Base-by-base conservation (phyloP, 37 sponge, comb jelly and placozoan species). In the Beroe forskalii region DNA sequence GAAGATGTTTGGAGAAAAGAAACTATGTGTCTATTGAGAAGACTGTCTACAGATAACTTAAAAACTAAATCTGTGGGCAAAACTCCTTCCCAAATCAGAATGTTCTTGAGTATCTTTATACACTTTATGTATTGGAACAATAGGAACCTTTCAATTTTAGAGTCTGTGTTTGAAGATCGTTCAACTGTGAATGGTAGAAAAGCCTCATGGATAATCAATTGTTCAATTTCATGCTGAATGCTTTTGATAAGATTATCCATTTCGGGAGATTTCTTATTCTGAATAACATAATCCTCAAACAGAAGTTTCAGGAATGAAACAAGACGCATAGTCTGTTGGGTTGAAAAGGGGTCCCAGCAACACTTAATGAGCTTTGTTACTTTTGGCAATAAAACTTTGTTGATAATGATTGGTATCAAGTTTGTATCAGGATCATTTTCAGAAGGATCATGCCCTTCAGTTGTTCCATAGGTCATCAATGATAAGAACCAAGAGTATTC, bases 61-160 rank as follows among this genome's bases (percentile, higher is more conserved):
- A 63, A 63, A 4, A 63, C 66, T 4, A 63, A 4, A 19, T 6
- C 66, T 63, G 66, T 4, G 25, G 66, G 25, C 28, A 63, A 30
- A 3, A 63, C 66, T 63, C 66, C 66, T 63, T 63, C 66, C 66
- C 66, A 63, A 3, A 63, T 24, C 25, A 63, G 66, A 63, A 63
- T 63, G 66, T 63, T 63, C 25, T 63, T 63, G 20, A 63, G n/a
- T n/a, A 63, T 63, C n/a, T 63, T 63, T 24, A 63, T 63, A 20
- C 66, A 63, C 25, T 63, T 63, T 63, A 63, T 63, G 66, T 63
- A 63, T 20, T 63, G 66, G 25, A 63, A 63, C 66, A 30, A 23
- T 20, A 63, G 25, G n/a, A 63, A 63, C n/a, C 25, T 24, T 63
- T 63, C 66, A 24, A 63, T 30, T 63, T 63, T 63, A 3, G 66